Evolutionary conservation across 2,888 invertebrate genomes (phyloP), one percentile per base, ranked within the genome.

Genomic region (Ischnus inquisitorius): DNA sequence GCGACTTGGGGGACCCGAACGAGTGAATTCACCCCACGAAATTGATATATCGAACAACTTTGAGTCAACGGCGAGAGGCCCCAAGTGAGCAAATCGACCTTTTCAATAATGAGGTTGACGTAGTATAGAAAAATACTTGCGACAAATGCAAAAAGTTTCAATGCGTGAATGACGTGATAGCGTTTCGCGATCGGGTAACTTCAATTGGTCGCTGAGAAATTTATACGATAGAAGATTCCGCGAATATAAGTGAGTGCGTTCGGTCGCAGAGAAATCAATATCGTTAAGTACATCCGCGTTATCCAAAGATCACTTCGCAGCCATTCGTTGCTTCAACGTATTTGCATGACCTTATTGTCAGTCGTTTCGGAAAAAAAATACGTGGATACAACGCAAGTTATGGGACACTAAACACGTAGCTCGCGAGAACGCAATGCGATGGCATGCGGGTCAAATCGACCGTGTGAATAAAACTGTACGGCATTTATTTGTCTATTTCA

Each of bases 241-340:
- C 43, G 65, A 71, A 76, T 64, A 43, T 60, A 65, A 22, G 34
- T n/a, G 14, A 6, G n/a, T 48, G 10, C 64, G 12, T 1, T 39
- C 39, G 16, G 16, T 51, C 39, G 39, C 12, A 19, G 34, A 43
- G 60, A 74, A 82, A 82, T 82, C 77, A 67, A 82, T 78, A 78
- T 72, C 77, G 68, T 62, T 78, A 43, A 41, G 41, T 39, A 67
- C 67, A 68, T 67, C 28, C 51, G 67, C 60, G 68, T 68, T 75
- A 16, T 41, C 34, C 3, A 19, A n/a, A n/a, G 57, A 76, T 28
- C 34, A 43, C 34, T 46, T 28, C 22, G 51, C 54, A 48, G 75
- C 64, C 34, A 34, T 34, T 34, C 34, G 34, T 34, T 64, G 62
- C 25, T 48, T 81, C 46, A 69, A 65, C 77, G 72, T 62, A 68